Evolutionary conservation across 2,888 invertebrate genomes (phyloP).

Genomic region (Diloba caeruleocephala): DNA sequence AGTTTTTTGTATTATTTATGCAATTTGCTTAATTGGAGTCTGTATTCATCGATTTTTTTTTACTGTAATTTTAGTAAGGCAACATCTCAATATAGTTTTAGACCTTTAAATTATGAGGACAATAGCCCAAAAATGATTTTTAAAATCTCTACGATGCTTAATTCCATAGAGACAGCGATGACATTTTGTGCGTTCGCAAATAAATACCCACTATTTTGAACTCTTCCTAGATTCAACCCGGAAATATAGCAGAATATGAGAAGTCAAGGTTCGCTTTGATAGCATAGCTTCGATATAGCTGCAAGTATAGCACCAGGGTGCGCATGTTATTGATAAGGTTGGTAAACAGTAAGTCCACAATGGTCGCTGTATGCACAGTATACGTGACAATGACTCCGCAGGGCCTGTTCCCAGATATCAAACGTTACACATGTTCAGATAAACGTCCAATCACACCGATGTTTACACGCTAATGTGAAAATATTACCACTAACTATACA

Average conservation of each 20-base stretch:
- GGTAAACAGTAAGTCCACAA: constrained; percentile 79
- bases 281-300: constrained; percentile 52
- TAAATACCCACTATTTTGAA: no score
- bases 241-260: neutral
- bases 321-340: constrained; percentile 83
- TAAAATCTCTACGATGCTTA: no score
- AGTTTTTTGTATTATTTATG: neutral
- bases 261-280: constrained; percentile 2
- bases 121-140: no score
- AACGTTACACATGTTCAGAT: constrained; percentile 69
- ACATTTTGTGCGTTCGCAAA: no score
- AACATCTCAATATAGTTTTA: neutral
- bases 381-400: constrained; percentile 82
- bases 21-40: neutral
- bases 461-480: constrained; percentile 57
- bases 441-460: constrained; percentile 72
- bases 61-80: no score
- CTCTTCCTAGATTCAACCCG: no score
- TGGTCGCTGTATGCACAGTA: constrained; percentile 66
- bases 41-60: neutral
- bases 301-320: constrained; percentile 42
- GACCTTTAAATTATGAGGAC: constrained; percentile 1
- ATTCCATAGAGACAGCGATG: no score
- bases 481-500: constrained; percentile 45
- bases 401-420: constrained; percentile 61